These are phyloP conservation scores for Moxostoma hubbsi DNA, from an alignment of 2,797 vertebrate genomes.

Conservation along the genomic window DNA sequence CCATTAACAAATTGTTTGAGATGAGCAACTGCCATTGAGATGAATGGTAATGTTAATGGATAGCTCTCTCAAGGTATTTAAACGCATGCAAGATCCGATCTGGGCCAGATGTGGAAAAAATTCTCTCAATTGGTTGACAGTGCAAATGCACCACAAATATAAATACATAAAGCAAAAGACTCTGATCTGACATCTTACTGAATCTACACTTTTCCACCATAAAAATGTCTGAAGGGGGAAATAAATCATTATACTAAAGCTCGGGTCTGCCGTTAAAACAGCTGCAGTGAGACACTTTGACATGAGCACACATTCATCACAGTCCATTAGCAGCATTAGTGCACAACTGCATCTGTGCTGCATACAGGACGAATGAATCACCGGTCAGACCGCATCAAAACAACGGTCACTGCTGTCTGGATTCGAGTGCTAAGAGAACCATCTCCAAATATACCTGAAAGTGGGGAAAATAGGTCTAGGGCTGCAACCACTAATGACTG, in stretches of 20 bases:
- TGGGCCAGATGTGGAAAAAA: not conserved
- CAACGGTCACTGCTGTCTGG: not conserved
- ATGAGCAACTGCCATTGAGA: too few species aligned
- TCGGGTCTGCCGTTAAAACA: slow-evolving; percentile 8
- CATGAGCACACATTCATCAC: slow-evolving; percentile 26
- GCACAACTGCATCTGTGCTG: slow-evolving; percentile 15
- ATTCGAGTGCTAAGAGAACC: not conserved
- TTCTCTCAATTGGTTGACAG: too few species aligned
- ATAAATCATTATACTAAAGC: not conserved
- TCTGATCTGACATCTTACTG: not conserved
- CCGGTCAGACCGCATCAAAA: not conserved
- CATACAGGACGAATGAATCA: slow-evolving; percentile 6
- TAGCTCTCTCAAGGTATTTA: too few species aligned
- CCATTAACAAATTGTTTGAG: too few species aligned
- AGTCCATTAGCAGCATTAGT: slow-evolving; percentile 29
- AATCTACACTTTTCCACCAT: not conserved
- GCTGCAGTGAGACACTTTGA: not conserved
- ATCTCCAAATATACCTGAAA: not conserved
- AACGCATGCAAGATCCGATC: too few species aligned
- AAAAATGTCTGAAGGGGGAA: not conserved
- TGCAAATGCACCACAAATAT: too few species aligned
- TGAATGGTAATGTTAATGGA: too few species aligned
- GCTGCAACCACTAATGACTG: too few species aligned
- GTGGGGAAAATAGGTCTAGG: too few species aligned
- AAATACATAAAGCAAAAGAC: not conserved